Conservation (phyloP, 1,140 invertebrate genomes). For the Drosophila arizonae region DNA sequence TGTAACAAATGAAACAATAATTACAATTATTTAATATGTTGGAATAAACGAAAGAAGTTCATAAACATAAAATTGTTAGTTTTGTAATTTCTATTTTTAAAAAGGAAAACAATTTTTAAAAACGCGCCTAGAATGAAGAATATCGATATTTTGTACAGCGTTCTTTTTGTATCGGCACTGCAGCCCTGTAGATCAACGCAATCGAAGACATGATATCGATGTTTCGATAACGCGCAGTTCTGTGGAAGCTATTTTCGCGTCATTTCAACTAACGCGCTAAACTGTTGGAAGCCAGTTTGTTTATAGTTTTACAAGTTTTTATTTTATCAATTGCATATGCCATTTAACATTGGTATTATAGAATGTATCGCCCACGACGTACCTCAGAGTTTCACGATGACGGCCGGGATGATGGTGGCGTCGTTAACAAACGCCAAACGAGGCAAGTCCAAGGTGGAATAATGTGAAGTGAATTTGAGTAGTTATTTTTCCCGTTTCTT, state of each 20-base stretch:
- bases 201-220: not conserved
- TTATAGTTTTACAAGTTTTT: not conserved
- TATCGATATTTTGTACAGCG: not conserved
- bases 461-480: not conserved
- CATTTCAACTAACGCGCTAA: conserved; percentile 12
- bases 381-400: conserved; percentile 72
- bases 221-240: conserved; percentile 10
- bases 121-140: not conserved
- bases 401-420: conserved; percentile 33
- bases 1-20: conserved; percentile 69
- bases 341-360: not conserved
- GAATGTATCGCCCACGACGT: conserved; percentile 58
- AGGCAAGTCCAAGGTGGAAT: conserved; percentile 31
- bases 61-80: not conserved
- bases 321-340: not conserved
- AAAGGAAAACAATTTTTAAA: not conserved
- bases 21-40: conserved; percentile 68
- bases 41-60: conserved; percentile 60
- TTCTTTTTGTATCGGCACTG: not conserved
- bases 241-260: conserved; percentile 13
- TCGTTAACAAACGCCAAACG: conserved; percentile 45
- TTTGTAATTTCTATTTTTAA: not conserved
- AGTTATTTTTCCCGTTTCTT: not conserved
- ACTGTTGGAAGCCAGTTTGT: not conserved
- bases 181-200: conserved; percentile 18